phyloP scores from a whole-genome alignment of 2,113 vertebrate species.

The Gopherus flavomarginatus region DNA sequence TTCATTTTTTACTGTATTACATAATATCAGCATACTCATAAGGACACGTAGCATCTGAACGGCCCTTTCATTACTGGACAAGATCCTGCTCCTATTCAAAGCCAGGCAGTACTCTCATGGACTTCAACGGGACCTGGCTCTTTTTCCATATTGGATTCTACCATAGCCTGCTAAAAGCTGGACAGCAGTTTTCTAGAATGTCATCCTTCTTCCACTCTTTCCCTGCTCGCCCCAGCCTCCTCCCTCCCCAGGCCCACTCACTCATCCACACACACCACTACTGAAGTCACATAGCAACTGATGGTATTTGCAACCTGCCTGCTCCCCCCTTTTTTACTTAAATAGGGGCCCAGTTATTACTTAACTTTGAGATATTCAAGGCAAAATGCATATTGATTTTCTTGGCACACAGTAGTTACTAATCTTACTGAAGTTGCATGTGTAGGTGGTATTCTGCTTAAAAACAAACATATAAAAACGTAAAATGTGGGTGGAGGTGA shows the following conservation, averaged over 20 bases:
- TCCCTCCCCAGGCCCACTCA: not conserved
- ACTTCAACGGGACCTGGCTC: conserved; percentile 9
- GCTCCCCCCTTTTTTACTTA: not conserved
- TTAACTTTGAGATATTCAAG: not conserved
- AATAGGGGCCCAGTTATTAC: not conserved
- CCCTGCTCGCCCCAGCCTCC: not conserved
- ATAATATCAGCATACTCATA: conserved; percentile 46
- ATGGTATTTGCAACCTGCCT: not conserved
- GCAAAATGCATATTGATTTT: conserved; percentile 21
- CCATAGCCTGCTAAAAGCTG: fast-evolving
- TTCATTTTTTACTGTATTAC: conserved; percentile 50
- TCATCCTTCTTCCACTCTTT: not conserved
- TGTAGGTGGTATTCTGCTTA: conserved; percentile 37
- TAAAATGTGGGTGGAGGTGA: conserved; percentile 57
- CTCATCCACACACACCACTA: not conserved
- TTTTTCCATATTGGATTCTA: not conserved
- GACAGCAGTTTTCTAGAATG: not conserved
- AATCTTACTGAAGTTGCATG: not conserved
- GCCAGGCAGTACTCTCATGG: conserved; percentile 27
- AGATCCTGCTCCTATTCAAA: conserved; percentile 21
- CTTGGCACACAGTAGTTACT: not conserved
- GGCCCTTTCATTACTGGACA: conserved; percentile 32
- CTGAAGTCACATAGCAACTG: conserved; percentile 16
- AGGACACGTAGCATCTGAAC: not conserved
- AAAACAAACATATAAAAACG: not conserved